Evolutionary conservation across 2,113 vertebrate species (phyloP), one percentile per base, ranked within the genome.

Genomic region (Muscicapa adusta): DNA sequence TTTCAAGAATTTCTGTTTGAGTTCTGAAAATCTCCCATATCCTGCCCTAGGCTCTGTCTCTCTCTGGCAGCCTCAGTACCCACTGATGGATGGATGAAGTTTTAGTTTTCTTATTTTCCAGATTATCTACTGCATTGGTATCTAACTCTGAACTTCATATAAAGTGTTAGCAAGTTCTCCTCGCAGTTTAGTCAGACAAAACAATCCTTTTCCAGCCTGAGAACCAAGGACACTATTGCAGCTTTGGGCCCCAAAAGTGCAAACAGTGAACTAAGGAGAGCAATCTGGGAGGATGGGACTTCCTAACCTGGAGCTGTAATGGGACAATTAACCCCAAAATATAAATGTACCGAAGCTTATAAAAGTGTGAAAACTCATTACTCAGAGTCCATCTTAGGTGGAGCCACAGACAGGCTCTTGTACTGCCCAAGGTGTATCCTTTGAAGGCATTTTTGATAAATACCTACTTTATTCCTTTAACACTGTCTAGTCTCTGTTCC

Each of bases 381-480:
- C 8, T 14, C 4, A 2, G 5, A 0, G 1, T 58, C 6, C 11
- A 47, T 23, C 19, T 58, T 36, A 5, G 33, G 33, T 29, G 14
- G 5, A 47, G 33, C 42, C 42, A 5, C 0, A 1, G 18, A 11
- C 8, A 2, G 25, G 14, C 2, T 58, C 33, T 47, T 29, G 18
- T 22, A 34, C 19, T 47, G 33, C 33, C 42, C 33, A 58, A 5
- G 33, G 8, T 74, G 18, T 10, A 17, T 17, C 19, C 19, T 58
- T 29, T 47, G 26, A 58, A 36, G 6, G 15, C 19, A 16, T 50
- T 72, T 48, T 7, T 25, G 33, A 61, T 19, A 33, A 61, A 50
- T 7, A 19, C 12, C 28, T 12, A 2, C 22, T 40, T 76, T 20
- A 76, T 40, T 40, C 57, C 17, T 31, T 16, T 40, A 40, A 12